Conservation (phyloP, 2,797 vertebrate genomes). For the Phoeniculus purpureus region DNA sequence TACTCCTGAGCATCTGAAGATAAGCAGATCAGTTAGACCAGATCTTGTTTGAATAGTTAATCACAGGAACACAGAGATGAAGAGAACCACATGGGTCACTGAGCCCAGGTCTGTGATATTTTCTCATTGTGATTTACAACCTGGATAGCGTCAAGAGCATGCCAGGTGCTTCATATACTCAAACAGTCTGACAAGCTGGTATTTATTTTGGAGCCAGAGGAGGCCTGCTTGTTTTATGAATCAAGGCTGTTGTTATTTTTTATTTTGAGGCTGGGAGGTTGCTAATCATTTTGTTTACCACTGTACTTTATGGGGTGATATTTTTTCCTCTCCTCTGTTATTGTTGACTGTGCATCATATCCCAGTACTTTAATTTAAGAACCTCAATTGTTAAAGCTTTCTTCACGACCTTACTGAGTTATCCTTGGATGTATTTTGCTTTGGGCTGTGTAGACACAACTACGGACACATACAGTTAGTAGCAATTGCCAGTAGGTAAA, state of each 20-base stretch:
- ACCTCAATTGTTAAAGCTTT: not conserved
- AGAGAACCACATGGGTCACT: slow-evolving; percentile 60
- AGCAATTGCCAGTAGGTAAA: not conserved
- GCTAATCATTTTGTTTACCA: not conserved
- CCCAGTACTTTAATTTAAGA: not conserved
- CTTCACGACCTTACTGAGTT: not conserved
- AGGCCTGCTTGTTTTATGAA: slow-evolving; percentile 7
- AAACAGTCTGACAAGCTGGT: slow-evolving; percentile 39
- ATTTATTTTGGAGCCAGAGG: slow-evolving; percentile 47
- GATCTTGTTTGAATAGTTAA: slow-evolving; percentile 57
- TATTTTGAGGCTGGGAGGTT: not conserved
- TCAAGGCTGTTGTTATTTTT: slow-evolving; percentile 22
- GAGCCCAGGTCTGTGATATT: slow-evolving; percentile 48
- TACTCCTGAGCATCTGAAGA: slow-evolving; percentile 55
- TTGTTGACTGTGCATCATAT: not conserved
- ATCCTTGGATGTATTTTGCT: not conserved
- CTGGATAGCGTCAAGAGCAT: slow-evolving; percentile 29
- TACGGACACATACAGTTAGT: not conserved
- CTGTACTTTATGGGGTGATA: not conserved
- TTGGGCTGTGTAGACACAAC: not conserved
- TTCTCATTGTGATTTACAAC: slow-evolving; percentile 59
- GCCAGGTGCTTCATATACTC: slow-evolving; percentile 50
- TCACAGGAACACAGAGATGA: slow-evolving; percentile 55
- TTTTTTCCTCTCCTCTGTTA: not conserved
- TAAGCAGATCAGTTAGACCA: slow-evolving; percentile 33